These are phyloP conservation scores for Andrena praecox DNA, from an alignment of 2,888 invertebrate species.

Conservation along the genomic window DNA sequence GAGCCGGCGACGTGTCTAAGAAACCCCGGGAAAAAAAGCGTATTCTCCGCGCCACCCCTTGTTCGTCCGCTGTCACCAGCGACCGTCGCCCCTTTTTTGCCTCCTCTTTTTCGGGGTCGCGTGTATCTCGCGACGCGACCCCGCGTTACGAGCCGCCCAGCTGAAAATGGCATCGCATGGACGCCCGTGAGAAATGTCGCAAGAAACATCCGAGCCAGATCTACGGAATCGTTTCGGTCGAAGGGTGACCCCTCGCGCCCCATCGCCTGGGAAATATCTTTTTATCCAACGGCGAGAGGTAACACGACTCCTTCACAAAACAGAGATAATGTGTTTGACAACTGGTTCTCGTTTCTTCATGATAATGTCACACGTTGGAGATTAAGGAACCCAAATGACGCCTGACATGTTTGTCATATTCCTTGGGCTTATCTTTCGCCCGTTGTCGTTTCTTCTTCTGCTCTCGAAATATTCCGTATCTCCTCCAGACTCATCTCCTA, in stretches of 20 bases:
- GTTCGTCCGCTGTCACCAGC: conserved; percentile 44
- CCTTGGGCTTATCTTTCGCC: no score
- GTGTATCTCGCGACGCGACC: conserved; percentile 36
- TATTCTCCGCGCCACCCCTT: conserved; percentile 48
- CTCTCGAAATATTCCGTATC: not conserved
- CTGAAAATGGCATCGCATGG: conserved; percentile 31
- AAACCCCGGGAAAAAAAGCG: conserved; percentile 45
- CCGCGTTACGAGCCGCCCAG: conserved; percentile 25
- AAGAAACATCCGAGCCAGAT: conserved; percentile 9
- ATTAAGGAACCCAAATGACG: no score
- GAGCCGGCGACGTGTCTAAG: conserved; percentile 31
- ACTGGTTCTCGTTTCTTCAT: no score
- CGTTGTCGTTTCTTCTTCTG: no score
- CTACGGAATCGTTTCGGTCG: conserved; percentile 15
- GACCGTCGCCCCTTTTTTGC: conserved; percentile 28
- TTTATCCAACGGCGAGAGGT: not conserved
- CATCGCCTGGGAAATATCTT: conserved; percentile 1
- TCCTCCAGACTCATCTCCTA: not conserved
- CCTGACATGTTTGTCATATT: no score
- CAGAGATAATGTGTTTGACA: no score
- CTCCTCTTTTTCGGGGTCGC: conserved; percentile 15
- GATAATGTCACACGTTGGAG: no score
- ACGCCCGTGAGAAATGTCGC: conserved; percentile 45
- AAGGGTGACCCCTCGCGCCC: not conserved
- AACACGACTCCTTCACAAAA: not conserved